phyloP scores from a whole-genome alignment of 2,888 invertebrate genomes.

The Tortrix viridana region DNA sequence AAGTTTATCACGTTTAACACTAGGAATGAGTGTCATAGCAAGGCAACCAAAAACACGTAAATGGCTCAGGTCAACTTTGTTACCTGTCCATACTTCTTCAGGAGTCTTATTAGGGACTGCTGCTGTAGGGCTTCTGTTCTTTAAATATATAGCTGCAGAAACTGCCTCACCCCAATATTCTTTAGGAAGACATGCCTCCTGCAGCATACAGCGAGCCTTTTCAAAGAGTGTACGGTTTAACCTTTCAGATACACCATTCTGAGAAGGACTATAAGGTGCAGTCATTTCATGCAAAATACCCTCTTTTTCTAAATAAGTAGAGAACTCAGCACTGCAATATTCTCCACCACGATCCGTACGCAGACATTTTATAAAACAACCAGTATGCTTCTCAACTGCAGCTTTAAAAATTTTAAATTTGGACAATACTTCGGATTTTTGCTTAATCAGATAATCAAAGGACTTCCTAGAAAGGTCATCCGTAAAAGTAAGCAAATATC shows the following conservation, averaged over 20 bases:
- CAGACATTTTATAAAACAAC: not conserved
- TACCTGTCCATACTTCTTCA: too few relatives aligned
- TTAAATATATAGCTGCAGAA: slow-evolving; percentile 6
- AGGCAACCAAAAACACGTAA: slow-evolving; percentile 14
- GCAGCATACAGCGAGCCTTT: slow-evolving; percentile 7
- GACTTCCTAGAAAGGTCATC: slow-evolving; percentile 22
- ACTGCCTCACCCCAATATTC: slow-evolving; percentile 4
- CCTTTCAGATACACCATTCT: not conserved
- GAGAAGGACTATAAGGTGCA: too few relatives aligned
- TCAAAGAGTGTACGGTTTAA: not conserved
- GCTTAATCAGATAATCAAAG: slow-evolving; percentile 23
- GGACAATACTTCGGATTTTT: slow-evolving; percentile 23
- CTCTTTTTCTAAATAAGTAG: not conserved
- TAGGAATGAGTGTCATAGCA: slow-evolving; percentile 3
- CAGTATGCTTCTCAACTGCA: too few relatives aligned
- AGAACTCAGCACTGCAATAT: not conserved
- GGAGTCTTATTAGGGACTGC: too few relatives aligned
- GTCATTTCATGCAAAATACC: too few relatives aligned
- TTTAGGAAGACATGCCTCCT: not conserved
- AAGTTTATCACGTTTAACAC: slow-evolving; percentile 6
- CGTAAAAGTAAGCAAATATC: slow-evolving; percentile 31
- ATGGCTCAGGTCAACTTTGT: slow-evolving; percentile 18
- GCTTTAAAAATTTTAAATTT: slow-evolving; percentile 26
- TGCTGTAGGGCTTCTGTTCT: slow-evolving; percentile 15
- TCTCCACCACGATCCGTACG: too few relatives aligned